Percentiles rank a stretch among this genome's conserved stretches.
phyloP scores from a whole-genome alignment of 2,797 vertebrate genomes.

The Enteromius trimaculatus region DNA sequence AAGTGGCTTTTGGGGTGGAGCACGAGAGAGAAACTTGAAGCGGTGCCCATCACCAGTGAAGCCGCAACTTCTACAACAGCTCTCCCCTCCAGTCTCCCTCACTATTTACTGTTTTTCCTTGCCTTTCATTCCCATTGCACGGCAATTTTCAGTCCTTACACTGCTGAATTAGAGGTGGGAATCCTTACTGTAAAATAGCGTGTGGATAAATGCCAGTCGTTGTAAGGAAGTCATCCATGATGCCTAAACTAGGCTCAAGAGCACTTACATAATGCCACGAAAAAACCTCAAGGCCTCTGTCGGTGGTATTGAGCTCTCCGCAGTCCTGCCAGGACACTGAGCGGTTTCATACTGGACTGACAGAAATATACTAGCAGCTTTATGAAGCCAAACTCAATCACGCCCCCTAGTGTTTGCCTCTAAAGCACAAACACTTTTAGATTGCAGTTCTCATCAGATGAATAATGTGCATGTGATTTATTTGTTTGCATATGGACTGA shows the following conservation, averaged over 20 bases:
- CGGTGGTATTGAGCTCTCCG: constrained; percentile 56
- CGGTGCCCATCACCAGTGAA: constrained; percentile 77
- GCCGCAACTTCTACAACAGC: constrained; percentile 72
- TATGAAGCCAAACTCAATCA: constrained; percentile 65
- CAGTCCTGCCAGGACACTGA: constrained; percentile 20
- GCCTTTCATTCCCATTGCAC: not conserved
- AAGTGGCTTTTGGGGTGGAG: constrained; percentile 77
- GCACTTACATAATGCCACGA: constrained; percentile 22
- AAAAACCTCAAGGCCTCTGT: constrained; percentile 56
- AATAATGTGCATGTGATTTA: not conserved
- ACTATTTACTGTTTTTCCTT: constrained; percentile 10
- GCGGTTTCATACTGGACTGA: not conserved
- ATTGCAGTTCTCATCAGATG: not conserved
- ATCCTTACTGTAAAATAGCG: constrained; percentile 66
- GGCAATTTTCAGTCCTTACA: not conserved
- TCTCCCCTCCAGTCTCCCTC: constrained; percentile 49
- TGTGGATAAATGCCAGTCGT: constrained; percentile 14
- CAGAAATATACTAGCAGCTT: not conserved
- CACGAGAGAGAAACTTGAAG: constrained; percentile 78
- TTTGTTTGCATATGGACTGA: not conserved
- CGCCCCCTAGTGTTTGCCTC: constrained; percentile 79
- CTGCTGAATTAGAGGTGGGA: constrained; percentile 24
- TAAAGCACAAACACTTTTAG: constrained; percentile 45
- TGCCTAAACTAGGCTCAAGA: constrained; percentile 5
- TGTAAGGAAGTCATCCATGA: constrained; percentile 56